Evolutionary conservation across 2,888 invertebrate genomes (phyloP).

Genomic region (Bombylius major): DNA sequence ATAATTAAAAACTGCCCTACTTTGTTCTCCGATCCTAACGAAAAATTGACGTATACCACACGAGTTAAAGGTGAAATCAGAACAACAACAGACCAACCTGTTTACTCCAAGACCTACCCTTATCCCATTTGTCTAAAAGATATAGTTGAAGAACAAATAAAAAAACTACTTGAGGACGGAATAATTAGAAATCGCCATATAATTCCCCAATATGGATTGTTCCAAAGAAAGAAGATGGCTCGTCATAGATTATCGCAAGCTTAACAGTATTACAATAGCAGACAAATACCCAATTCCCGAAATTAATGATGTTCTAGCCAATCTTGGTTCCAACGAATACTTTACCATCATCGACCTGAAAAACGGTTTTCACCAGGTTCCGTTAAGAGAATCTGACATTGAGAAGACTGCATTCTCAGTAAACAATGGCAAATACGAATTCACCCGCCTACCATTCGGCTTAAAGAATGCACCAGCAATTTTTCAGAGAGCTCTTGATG

Average conservation of each 20-base stretch:
- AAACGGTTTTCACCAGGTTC: slow-evolving; percentile 9
- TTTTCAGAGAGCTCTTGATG: slow-evolving; percentile 9
- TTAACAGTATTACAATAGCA: slow-evolving; percentile 2
- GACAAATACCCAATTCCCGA: not conserved
- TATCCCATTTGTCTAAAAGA: slow-evolving; percentile 1
- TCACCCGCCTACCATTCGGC: slow-evolving; percentile 7
- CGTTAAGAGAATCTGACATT: slow-evolving; percentile 6
- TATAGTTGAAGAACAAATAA: not conserved
- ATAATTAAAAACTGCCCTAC: not conserved
- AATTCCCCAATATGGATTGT: slow-evolving; percentile 2
- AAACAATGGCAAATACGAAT: slow-evolving; percentile 10
- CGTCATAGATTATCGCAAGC: slow-evolving; percentile 3
- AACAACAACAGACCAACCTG: no score
- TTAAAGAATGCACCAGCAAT: slow-evolving; percentile 7
- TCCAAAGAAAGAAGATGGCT: not conserved
- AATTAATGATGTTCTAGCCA: slow-evolving; percentile 2
- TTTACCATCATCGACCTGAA: slow-evolving; percentile 4
- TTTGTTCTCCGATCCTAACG: slow-evolving; percentile 5
- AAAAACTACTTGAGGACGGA: slow-evolving; percentile 3
- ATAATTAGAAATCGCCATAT: slow-evolving; percentile 7
- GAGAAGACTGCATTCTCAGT: slow-evolving; percentile 10
- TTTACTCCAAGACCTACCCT: slow-evolving; percentile 6
- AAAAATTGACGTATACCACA: no score
- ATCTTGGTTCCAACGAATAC: not conserved
- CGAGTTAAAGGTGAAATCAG: no score